Conservation (phyloP, 2,113 vertebrate genomes). For the Cichladusa arquata region DNA sequence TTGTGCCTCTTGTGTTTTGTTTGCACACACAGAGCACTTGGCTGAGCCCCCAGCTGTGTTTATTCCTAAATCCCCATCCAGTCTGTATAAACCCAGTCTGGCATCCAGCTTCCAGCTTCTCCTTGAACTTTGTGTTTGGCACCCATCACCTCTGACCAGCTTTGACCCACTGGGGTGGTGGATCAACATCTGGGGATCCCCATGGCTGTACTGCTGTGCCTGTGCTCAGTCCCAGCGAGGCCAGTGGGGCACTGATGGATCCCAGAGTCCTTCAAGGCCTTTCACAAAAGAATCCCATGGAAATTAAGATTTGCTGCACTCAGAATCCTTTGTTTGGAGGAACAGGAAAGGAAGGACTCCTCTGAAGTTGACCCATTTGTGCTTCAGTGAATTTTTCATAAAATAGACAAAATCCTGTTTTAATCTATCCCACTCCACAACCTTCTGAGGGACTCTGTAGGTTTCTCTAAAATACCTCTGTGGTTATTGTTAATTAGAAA, state of each 20-base stretch:
- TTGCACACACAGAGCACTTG: neutral
- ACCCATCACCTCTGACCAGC: neutral
- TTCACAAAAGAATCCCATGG: neutral
- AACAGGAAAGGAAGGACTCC: neutral
- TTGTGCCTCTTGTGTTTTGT: neutral
- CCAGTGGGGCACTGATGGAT: fast-evolving
- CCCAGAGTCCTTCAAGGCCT: neutral
- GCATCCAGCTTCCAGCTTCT: neutral
- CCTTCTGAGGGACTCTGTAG: constrained; percentile 17
- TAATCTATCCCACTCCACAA: constrained; percentile 9
- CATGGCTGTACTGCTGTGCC: neutral
- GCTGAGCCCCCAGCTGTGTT: neutral
- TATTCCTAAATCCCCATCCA: neutral
- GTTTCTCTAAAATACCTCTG: constrained; percentile 48
- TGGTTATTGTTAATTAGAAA: constrained; percentile 66
- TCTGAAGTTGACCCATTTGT: constrained; percentile 45
- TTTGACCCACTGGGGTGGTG: neutral
- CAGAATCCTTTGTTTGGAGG: neutral
- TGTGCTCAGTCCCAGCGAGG: neutral
- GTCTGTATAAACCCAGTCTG: neutral
- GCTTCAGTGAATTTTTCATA: constrained; percentile 38
- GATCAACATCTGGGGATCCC: neutral
- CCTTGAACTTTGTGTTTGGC: neutral
- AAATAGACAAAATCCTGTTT: constrained; percentile 49
- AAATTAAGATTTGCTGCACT: neutral